These are phyloP conservation scores for Fragum sueziense DNA, from an alignment of 2,888 invertebrate species.

Conservation along the genomic window DNA sequence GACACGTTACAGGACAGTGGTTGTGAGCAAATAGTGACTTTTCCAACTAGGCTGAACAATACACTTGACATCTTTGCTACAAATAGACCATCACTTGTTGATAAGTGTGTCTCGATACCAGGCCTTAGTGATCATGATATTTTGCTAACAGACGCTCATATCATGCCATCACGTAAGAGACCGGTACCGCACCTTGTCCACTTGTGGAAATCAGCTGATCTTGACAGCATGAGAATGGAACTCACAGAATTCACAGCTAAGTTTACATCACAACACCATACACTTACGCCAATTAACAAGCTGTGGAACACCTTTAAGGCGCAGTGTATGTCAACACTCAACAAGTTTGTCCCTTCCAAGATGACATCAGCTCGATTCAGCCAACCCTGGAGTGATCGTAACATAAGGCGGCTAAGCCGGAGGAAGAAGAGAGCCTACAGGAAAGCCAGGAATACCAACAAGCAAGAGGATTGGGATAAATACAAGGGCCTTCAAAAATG, in stretches of 20 bases:
- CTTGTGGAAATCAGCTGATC: constrained; percentile 21
- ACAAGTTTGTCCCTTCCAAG: neutral
- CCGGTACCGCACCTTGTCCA: constrained; percentile 1
- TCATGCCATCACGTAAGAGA: neutral
- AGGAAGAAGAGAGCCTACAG: constrained; percentile 1
- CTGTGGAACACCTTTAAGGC: neutral
- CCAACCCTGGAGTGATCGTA: constrained; percentile 7
- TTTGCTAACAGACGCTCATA: neutral
- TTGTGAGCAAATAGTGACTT: constrained; percentile 8
- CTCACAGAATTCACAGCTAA: neutral
- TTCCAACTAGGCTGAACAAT: constrained; percentile 18
- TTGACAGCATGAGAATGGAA: neutral
- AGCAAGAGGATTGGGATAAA: neutral
- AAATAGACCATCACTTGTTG: constrained; percentile 24
- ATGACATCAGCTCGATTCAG: neutral
- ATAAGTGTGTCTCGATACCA: constrained; percentile 9
- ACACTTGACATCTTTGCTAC: constrained; percentile 28
- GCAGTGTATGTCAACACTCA: neutral
- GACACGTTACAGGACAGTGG: neutral
- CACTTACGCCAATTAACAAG: neutral
- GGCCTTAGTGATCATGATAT: constrained; percentile 32
- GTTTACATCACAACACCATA: constrained; percentile 3
- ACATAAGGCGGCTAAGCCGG: neutral
- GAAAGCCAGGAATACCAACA: neutral
- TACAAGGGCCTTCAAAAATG: neutral